Percentiles rank a stretch among this genome's conserved stretches.
Evolutionary conservation across 2,888 invertebrate genomes (phyloP).

Genomic region (Empis stercorea): DNA sequence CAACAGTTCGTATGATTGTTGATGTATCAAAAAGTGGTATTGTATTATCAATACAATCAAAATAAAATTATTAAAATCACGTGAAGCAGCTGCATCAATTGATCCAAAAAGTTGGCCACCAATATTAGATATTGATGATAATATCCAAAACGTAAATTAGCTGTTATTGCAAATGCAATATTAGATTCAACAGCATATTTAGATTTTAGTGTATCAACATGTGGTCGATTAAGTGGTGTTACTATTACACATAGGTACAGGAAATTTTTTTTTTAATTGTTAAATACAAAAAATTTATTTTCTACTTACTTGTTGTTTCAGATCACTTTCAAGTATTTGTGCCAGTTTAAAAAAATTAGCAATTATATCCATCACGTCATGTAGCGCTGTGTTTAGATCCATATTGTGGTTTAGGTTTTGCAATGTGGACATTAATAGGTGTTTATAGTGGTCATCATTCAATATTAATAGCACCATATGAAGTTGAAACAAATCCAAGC

Average conservation of each 20-base stretch:
- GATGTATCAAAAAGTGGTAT: slow-evolving; percentile 96
- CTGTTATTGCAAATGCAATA: slow-evolving; percentile 61
- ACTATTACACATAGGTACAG: slow-evolving; percentile 92
- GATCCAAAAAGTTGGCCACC: slow-evolving; percentile 96
- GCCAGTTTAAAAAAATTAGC: slow-evolving; percentile 93
- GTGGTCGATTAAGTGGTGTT: slow-evolving; percentile 96
- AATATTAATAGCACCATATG: slow-evolving; percentile 94
- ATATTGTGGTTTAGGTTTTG: slow-evolving; percentile 95
- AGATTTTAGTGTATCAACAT: slow-evolving; percentile 96
- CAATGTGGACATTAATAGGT: slow-evolving; percentile 87
- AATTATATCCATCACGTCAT: slow-evolving; percentile 95
- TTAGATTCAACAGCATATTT: slow-evolving; percentile 90
- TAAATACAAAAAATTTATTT: too few species aligned
- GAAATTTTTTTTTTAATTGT: not conserved
- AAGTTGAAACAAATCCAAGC: slow-evolving; percentile 94
- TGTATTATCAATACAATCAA: slow-evolving; percentile 83
- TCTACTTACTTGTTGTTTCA: too few species aligned
- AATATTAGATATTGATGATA: slow-evolving; percentile 93
- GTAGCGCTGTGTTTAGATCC: slow-evolving; percentile 97
- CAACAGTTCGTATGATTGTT: slow-evolving; percentile 97
- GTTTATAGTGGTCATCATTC: slow-evolving; percentile 99
- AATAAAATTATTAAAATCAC: slow-evolving; percentile 88
- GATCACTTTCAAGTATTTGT: slow-evolving; percentile 38
- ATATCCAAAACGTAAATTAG: slow-evolving; percentile 92
- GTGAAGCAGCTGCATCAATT: slow-evolving; percentile 91